phyloP scores from a whole-genome alignment of 2,113 vertebrate genomes.

The Lanius ludovicianus region DNA sequence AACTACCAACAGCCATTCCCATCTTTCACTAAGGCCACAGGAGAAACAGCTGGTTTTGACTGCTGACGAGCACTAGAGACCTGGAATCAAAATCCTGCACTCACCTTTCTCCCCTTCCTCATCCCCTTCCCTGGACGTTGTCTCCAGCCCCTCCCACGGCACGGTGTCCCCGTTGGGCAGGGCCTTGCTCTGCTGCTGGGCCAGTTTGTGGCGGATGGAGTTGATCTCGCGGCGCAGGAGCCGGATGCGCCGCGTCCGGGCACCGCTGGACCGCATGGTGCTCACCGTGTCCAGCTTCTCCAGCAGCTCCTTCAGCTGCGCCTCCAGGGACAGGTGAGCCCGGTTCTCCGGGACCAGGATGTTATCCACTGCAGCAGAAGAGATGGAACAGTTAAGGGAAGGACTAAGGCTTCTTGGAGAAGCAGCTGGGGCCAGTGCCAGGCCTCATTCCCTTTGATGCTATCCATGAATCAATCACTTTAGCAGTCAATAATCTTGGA shows the following conservation, averaged over 20 bases:
- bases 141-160: constrained; percentile 67
- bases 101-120: constrained; percentile 74
- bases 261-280: constrained; percentile 88
- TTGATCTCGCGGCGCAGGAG: constrained; percentile 93
- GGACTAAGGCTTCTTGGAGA: neutral
- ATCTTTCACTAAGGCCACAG: neutral
- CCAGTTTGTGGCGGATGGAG: constrained; percentile 82
- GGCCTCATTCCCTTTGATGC: neutral
- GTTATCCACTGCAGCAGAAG: constrained; percentile 87
- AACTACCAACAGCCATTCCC: neutral
- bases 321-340: constrained; percentile 89
- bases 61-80: neutral
- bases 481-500: neutral
- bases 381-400: neutral
- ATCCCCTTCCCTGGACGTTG: constrained; percentile 59
- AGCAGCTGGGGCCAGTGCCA: neutral
- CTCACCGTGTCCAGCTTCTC: constrained; percentile 95
- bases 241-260: constrained; percentile 88
- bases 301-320: constrained; percentile 92
- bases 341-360: constrained; percentile 91
- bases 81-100: neutral
- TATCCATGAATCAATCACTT: neutral
- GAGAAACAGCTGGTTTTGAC: neutral
- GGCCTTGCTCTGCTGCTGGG: constrained; percentile 79
- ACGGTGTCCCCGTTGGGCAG: constrained; percentile 77